These are phyloP conservation scores for Catajapyx aquilonaris DNA, from an alignment of 1,140 invertebrate species.

Conservation along the genomic window DNA sequence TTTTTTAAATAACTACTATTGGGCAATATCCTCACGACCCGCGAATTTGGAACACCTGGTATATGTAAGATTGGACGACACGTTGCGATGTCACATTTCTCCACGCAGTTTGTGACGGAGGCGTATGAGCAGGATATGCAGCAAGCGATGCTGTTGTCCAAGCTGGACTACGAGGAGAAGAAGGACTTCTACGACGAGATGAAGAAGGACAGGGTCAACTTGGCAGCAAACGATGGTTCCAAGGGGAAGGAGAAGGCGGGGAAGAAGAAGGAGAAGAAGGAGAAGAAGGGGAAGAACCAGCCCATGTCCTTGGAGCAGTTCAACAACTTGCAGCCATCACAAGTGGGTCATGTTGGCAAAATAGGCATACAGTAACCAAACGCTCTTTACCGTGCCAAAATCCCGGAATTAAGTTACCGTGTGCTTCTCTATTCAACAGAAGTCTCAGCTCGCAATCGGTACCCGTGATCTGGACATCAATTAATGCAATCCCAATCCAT, in stretches of 20 bases:
- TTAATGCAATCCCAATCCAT: too few relatives aligned
- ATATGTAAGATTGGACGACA: not conserved
- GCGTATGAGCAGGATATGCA: slow-evolving; percentile 40
- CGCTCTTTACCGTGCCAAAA: not conserved
- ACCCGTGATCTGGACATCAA: too few relatives aligned
- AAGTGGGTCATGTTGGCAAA: too few relatives aligned
- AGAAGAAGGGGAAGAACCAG: slow-evolving; percentile 36
- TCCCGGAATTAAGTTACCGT: not conserved
- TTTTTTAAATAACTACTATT: not conserved
- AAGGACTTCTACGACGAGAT: slow-evolving; percentile 28
- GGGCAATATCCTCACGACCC: not conserved
- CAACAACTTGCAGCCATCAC: slow-evolving; percentile 21
- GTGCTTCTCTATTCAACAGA: too few relatives aligned
- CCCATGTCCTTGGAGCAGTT: slow-evolving; percentile 42
- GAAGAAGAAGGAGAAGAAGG: slow-evolving; percentile 23
- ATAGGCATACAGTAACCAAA: slow-evolving; percentile 1
- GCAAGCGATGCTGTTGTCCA: slow-evolving; percentile 40
- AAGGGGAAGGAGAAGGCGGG: slow-evolving; percentile 22
- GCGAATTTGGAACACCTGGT: too few relatives aligned
- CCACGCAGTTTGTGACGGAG: slow-evolving; percentile 31
- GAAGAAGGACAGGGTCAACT: slow-evolving; percentile 24
- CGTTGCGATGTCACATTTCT: too few relatives aligned
- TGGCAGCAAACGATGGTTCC: slow-evolving; percentile 3
- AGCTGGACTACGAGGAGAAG: slow-evolving; percentile 42
- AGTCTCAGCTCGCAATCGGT: too few relatives aligned